Conservation (phyloP, 64 coral and sea anemone species). For the Porites lutea region DNA sequence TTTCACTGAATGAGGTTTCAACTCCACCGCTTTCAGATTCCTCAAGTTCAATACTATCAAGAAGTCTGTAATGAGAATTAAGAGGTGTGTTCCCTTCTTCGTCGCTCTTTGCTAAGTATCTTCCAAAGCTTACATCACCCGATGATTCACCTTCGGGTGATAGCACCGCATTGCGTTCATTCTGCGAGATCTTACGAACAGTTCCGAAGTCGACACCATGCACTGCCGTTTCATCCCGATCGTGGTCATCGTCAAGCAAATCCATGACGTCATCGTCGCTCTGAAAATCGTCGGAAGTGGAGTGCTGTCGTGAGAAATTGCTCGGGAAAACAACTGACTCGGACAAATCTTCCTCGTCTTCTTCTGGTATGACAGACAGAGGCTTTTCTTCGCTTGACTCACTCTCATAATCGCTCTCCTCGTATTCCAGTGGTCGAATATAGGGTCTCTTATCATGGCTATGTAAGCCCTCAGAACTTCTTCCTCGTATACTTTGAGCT, state of each 20-base stretch:
- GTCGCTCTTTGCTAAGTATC: slow-evolving; percentile 1
- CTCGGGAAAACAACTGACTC: slow-evolving; percentile 40
- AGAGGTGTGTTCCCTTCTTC: slow-evolving; percentile 29
- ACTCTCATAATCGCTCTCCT: slow-evolving; percentile 58
- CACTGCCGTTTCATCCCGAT: background rate
- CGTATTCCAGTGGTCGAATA: slow-evolving; percentile 45
- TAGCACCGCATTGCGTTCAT: background rate
- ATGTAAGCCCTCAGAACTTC: background rate
- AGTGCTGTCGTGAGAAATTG: slow-evolving; percentile 48
- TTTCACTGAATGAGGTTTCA: slow-evolving; percentile 41
- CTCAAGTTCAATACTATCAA: slow-evolving; percentile 37
- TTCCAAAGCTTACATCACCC: background rate
- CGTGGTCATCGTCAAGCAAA: slow-evolving; percentile 80
- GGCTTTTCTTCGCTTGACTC: slow-evolving; percentile 50
- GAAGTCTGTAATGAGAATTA: slow-evolving; percentile 13
- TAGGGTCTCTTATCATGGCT: slow-evolving; percentile 29
- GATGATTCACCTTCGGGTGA: background rate
- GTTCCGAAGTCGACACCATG: background rate
- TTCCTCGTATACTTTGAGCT: slow-evolving; percentile 35
- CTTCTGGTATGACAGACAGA: slow-evolving; percentile 66
- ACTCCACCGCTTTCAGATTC: background rate
- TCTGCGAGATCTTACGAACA: slow-evolving; percentile 23
- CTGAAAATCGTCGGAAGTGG: slow-evolving; percentile 77
- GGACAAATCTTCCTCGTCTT: slow-evolving; percentile 50
- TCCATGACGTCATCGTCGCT: slow-evolving; percentile 97